Conservation (phyloP, 1,140 invertebrate species). For the Galleria mellonella region DNA sequence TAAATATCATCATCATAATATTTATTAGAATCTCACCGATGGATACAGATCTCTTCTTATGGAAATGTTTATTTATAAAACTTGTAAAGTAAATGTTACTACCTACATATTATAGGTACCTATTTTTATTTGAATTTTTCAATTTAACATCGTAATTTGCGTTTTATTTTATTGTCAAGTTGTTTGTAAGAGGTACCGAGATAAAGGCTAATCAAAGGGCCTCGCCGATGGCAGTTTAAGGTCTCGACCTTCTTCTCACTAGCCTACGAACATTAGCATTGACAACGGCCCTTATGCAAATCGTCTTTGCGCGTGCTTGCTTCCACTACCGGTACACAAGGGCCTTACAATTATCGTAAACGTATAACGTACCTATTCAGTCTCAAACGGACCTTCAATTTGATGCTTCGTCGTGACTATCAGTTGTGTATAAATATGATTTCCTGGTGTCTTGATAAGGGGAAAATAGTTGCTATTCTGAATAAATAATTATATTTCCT, state of each 20-base stretch:
- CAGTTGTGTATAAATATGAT: slow-evolving; percentile 16
- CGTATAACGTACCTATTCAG: slow-evolving; percentile 9
- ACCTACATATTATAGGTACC: no score
- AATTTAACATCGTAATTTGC: slow-evolving; percentile 5
- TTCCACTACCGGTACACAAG: slow-evolving; percentile 10
- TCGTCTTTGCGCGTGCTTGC: slow-evolving; percentile 29
- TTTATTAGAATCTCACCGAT: no score
- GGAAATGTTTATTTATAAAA: no score
- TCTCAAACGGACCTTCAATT: slow-evolving; percentile 20
- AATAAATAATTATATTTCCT: no score
- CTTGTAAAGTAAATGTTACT: no score
- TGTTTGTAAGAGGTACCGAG: slow-evolving; percentile 18
- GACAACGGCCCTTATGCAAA: slow-evolving; percentile 57
- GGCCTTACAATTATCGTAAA: slow-evolving; percentile 7
- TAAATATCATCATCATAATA: no score
- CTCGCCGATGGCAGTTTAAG: slow-evolving; percentile 36
- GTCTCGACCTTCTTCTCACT: slow-evolving; percentile 48
- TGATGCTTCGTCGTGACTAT: slow-evolving; percentile 21
- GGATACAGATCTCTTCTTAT: no score
- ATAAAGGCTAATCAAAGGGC: slow-evolving; percentile 40
- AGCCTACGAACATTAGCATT: slow-evolving; percentile 42
- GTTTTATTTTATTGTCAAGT: slow-evolving; percentile 11
- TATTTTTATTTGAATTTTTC: neutral
- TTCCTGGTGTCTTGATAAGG: slow-evolving; percentile 15
- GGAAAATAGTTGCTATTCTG: slow-evolving; percentile 3